Conservation (phyloP, 2,113 vertebrate species). For the pig (Sus scrofa) region DNA sequence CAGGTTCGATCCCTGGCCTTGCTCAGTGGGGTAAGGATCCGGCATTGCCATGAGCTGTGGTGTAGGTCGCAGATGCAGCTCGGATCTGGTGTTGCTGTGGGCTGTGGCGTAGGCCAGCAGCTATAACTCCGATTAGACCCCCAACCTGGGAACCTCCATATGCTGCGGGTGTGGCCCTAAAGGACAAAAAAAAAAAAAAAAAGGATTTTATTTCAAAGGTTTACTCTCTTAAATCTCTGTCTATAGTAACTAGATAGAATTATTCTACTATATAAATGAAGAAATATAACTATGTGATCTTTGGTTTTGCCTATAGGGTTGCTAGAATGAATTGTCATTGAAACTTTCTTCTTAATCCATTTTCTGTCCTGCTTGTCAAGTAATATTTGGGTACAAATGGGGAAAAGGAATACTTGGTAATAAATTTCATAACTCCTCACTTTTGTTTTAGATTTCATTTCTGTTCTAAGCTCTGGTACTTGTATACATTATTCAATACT, state of each 20-base stretch:
- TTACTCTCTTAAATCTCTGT: not conserved
- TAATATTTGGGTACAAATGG: not conserved
- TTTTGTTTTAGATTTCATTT: constrained; percentile 67
- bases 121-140: no score
- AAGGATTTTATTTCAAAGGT: not conserved
- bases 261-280: constrained; percentile 28
- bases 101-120: no score
- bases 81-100: no score
- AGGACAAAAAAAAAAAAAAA: no score
- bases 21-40: no score
- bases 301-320: not conserved
- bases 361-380: constrained; percentile 30
- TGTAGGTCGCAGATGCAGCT: no score
- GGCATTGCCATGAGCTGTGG: no score
- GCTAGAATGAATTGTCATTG: not conserved
- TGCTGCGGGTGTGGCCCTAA: no score
- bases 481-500: not conserved
- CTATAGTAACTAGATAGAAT: not conserved
- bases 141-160: no score
- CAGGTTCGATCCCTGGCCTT: no score
- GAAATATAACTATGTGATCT: not conserved
- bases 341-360: constrained; percentile 2
- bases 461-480: not conserved
- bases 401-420: not conserved
- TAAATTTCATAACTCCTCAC: not conserved